phyloP scores from a whole-genome alignment of 2,888 invertebrate species.

The Dynastes tityus region DNA sequence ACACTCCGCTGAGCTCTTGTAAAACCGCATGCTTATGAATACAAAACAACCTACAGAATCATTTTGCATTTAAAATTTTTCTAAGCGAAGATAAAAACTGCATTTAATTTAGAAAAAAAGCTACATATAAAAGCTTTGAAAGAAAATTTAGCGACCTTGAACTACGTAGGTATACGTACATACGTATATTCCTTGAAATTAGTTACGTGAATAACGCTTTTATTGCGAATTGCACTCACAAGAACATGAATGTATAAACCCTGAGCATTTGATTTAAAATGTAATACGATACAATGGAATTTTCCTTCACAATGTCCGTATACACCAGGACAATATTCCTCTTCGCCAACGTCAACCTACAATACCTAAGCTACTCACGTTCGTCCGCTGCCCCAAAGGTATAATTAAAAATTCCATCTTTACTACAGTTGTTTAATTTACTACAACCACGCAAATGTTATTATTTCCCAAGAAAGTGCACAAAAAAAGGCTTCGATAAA shows the following conservation, averaged over 20 bases:
- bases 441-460: background rate
- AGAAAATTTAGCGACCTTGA: too few species aligned
- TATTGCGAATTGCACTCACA: background rate
- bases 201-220: too few species aligned
- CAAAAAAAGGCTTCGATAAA: background rate
- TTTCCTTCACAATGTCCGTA: background rate
- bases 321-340: constrained; percentile 6
- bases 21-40: too few species aligned
- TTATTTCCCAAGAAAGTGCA: background rate
- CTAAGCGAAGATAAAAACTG: too few species aligned
- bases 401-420: constrained; percentile 33
- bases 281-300: background rate
- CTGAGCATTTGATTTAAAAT: too few species aligned
- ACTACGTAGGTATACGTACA: background rate
- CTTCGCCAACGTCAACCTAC: background rate
- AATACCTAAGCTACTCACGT: constrained; percentile 4
- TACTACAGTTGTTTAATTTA: background rate
- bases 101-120: too few species aligned
- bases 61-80: too few species aligned
- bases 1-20: too few species aligned
- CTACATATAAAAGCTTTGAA: too few species aligned
- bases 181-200: background rate
- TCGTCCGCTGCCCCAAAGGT: background rate
- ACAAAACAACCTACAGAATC: too few species aligned
- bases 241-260: background rate